phyloP scores from a whole-genome alignment of 2,888 invertebrate species.

The Siphonodentalium dalli region DNA sequence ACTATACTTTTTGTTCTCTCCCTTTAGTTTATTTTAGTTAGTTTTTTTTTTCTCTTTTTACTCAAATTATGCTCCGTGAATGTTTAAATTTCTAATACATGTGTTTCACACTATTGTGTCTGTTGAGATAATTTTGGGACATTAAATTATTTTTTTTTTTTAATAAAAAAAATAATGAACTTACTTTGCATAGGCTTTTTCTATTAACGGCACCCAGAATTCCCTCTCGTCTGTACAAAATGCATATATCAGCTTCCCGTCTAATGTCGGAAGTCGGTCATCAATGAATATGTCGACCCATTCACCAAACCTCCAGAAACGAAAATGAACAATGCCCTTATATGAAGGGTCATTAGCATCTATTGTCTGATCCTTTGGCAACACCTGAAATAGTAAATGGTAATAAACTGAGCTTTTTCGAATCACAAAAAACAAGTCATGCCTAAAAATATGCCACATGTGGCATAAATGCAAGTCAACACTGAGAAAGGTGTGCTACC shows the following conservation, averaged over 20 bases:
- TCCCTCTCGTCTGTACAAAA: conserved; percentile 61
- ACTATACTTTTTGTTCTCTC: no score
- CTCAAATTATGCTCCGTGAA: no score
- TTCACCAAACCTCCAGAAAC: conserved; percentile 66
- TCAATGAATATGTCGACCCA: conserved; percentile 66
- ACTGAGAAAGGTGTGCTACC: not conserved
- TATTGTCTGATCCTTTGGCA: conserved; percentile 59
- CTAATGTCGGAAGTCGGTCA: conserved; percentile 64
- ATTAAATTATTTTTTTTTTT: no score
- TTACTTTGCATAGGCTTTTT: conserved; percentile 67
- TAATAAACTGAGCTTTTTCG: not conserved
- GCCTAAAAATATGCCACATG: not conserved
- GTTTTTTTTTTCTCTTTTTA: no score
- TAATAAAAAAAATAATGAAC: conserved; percentile 15
- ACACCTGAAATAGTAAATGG: conserved; percentile 38
- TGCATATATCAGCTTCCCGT: conserved; percentile 63
- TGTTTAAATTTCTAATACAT: no score
- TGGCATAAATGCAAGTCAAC: not conserved
- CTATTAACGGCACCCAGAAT: conserved; percentile 67
- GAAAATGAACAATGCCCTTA: conserved; percentile 62
- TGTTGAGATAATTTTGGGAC: no score
- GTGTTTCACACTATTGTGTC: no score
- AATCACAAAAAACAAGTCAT: not conserved
- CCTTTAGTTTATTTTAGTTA: no score
- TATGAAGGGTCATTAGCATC: conserved; percentile 55